phyloP scores from a whole-genome alignment of 2,888 invertebrate genomes.

The Troilus luridus region DNA sequence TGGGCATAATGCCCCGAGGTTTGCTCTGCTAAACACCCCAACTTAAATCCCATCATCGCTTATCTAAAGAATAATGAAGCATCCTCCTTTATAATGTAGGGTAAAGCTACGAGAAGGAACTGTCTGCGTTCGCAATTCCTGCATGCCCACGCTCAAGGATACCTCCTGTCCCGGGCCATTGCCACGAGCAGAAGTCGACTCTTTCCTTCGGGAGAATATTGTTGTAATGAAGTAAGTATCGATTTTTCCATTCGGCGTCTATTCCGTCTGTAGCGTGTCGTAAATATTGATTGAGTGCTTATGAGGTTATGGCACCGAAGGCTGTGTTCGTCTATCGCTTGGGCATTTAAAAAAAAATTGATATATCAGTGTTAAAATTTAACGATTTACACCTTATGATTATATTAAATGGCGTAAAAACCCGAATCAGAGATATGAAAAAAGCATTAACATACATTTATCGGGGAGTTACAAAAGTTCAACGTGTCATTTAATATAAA shows the following conservation, averaged over 20 bases:
- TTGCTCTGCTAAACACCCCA: neutral
- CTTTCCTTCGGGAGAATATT: neutral
- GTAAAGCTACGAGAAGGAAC: neutral
- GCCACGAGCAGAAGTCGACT: neutral
- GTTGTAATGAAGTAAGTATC: neutral
- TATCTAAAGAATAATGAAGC: neutral
- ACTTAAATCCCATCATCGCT: neutral
- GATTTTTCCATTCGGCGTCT: neutral
- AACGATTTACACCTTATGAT: too few species aligned
- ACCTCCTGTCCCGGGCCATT: neutral
- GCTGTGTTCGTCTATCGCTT: neutral
- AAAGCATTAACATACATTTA: too few species aligned
- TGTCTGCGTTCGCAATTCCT: conserved; percentile 21
- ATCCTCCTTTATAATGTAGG: neutral
- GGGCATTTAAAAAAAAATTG: neutral
- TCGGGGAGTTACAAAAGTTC: too few species aligned
- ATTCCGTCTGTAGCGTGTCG: neutral
- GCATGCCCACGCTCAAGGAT: conserved; percentile 31
- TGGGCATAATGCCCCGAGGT: too few species aligned
- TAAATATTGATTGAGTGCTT: conserved; percentile 2
- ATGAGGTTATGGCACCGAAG: neutral
- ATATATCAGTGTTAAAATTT: too few species aligned
- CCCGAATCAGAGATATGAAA: too few species aligned
- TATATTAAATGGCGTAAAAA: too few species aligned
- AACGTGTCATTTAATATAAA: too few species aligned